These are phyloP conservation scores for Drosophila longiperda DNA, from an alignment of 2,888 invertebrate species.

Conservation along the genomic window DNA sequence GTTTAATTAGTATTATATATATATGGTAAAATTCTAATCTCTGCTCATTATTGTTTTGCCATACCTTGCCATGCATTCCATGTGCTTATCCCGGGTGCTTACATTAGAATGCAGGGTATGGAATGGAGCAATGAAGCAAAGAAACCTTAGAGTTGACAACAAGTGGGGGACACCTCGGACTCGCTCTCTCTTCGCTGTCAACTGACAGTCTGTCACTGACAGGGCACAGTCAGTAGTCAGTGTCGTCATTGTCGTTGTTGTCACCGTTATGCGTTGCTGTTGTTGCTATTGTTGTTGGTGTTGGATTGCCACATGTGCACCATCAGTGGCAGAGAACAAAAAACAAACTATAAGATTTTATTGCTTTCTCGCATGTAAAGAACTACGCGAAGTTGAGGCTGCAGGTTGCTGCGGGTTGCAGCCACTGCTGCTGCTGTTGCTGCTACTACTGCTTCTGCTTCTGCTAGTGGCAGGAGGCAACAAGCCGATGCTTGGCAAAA, in stretches of 20 bases:
- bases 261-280: conserved; percentile 49
- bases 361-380: conserved; percentile 74
- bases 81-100: conserved; percentile 1
- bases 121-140: conserved; percentile 20
- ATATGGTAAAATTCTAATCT: no score
- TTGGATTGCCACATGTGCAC: conserved; percentile 67
- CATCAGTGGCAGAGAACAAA: conserved; percentile 44
- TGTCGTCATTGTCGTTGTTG: conserved; percentile 79
- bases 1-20: neutral
- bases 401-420: conserved; percentile 61
- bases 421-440: conserved; percentile 17
- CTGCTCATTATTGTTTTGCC: neutral
- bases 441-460: conserved; percentile 7
- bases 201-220: conserved; percentile 74
- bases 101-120: conserved; percentile 24
- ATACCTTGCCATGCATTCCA: neutral
- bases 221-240: conserved; percentile 71
- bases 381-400: conserved; percentile 59
- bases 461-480: conserved; percentile 70
- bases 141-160: conserved; percentile 62
- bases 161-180: conserved; percentile 60
- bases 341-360: conserved; percentile 78
- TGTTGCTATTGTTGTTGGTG: conserved; percentile 33
- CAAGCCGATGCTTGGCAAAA: conserved; percentile 64
- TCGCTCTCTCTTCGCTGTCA: conserved; percentile 42